A percentile compares a stretch with the other conserved stretches of the same genome.
These are phyloP conservation scores for Gari tellinella DNA, from an alignment of 2,888 invertebrate species.

Conservation along the genomic window DNA sequence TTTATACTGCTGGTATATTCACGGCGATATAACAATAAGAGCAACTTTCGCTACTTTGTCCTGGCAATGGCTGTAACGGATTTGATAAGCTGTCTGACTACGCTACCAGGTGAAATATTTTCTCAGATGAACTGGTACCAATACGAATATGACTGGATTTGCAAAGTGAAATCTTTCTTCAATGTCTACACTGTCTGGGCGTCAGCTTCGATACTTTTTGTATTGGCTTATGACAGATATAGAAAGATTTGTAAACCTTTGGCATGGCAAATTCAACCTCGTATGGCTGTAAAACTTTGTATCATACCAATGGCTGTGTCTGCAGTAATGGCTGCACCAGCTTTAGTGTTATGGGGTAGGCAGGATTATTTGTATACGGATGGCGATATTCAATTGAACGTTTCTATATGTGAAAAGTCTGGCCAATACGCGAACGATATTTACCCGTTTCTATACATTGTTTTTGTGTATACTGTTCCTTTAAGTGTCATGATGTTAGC, in stretches of 20 bases:
- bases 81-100: constrained; percentile 5
- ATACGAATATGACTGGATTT: neutral
- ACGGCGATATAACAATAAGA: neutral
- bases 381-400: neutral
- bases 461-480: neutral
- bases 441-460: neutral
- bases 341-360: neutral
- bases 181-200: neutral
- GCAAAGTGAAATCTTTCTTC: constrained; percentile 13
- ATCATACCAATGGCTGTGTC: neutral
- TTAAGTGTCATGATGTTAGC: neutral
- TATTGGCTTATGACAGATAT: constrained; percentile 8
- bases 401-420: constrained; percentile 5
- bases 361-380: too few species aligned
- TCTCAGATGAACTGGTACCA: constrained; percentile 10
- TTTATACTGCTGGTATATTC: constrained; percentile 7
- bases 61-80: constrained; percentile 4
- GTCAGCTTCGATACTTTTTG: neutral
- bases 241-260: constrained; percentile 7
- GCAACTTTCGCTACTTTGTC: constrained; percentile 5
- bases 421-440: neutral
- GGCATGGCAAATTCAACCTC: constrained; percentile 1
- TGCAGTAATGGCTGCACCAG: neutral
- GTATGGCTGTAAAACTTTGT: neutral
- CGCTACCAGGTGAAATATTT: constrained; percentile 9